phyloP scores from a whole-genome alignment of 2,797 vertebrate genomes.

The Sebastes miniatus region DNA sequence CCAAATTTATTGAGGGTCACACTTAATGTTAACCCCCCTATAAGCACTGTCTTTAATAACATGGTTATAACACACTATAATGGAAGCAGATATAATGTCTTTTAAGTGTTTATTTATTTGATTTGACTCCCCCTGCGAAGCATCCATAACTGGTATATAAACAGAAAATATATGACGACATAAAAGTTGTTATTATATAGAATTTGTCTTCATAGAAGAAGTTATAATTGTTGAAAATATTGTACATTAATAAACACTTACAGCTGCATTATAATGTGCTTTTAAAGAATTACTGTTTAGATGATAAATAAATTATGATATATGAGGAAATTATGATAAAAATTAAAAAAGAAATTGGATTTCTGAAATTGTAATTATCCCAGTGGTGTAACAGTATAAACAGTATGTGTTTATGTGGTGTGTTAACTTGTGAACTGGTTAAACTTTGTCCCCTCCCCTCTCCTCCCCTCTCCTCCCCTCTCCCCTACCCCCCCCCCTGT shows the following conservation, averaged over 20 bases:
- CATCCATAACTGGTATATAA: neutral
- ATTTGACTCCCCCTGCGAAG: neutral
- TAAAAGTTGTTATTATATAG: neutral
- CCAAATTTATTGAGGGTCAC: neutral
- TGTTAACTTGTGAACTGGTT: conserved; percentile 65
- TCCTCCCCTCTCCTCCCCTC: no score
- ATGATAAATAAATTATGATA: neutral
- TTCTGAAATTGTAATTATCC: neutral
- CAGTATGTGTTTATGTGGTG: conserved; percentile 4
- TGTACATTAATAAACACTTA: neutral
- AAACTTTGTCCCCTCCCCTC: conserved; percentile 39
- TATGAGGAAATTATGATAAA: neutral
- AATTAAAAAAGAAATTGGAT: no score
- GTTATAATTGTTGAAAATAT: neutral
- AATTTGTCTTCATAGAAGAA: neutral
- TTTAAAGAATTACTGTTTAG: neutral
- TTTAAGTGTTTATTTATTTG: neutral
- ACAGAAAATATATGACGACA: neutral
- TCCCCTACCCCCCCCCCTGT: neutral
- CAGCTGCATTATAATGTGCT: neutral
- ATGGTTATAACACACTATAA: fast-evolving
- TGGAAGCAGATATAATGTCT: neutral
- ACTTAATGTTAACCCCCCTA: neutral
- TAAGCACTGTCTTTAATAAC: neutral
- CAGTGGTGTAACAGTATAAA: neutral